Conservation (phyloP, 2,113 vertebrate genomes). For the rabbit (Oryctolagus cuniculus) region mOryCun1.1 NC_091442.1:10261001-10261500, state of each 20-base stretch:
- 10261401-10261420: not conserved
- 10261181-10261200: conserved; percentile 90
- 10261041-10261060: too few species aligned
- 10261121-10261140: conserved; percentile 97
- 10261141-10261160: conserved; percentile 99
- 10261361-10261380: not conserved
- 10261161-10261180: conserved; percentile 97
- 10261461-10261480: accelerated
- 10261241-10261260: not conserved
- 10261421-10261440: accelerated
- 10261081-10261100: conserved; percentile 99
- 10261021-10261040: not conserved
- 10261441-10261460: not conserved
- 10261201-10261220: not conserved
- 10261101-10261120: conserved; percentile 98
- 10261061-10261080: conserved; percentile 75
- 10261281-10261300: not conserved
- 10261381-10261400: not conserved
- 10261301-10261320: not conserved
- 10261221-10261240: accelerated
- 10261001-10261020: not conserved
- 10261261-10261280: not conserved
- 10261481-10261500: not conserved
- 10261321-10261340: not conserved
- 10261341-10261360: not conserved